Base-by-base conservation (phyloP, 2,888 invertebrate species). In the Orthosia cruda region DNA sequence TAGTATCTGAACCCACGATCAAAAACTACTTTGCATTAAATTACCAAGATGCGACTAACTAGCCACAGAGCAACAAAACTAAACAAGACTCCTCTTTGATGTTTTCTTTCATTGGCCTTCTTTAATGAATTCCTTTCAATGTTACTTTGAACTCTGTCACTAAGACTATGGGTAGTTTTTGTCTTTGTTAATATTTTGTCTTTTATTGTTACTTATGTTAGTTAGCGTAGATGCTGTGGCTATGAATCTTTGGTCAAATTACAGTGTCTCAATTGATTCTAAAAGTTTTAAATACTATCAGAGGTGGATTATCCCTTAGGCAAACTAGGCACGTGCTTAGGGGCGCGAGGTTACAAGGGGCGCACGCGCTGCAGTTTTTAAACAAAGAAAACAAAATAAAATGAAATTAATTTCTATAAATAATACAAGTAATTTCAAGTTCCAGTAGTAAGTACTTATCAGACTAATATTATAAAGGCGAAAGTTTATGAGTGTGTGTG, bases 111-210 rank as follows among this genome's bases (percentile, higher is more conserved):
- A 83, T 71, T 81, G 69, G 77, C 76, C 81, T 86, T 85, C 84
- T 83, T 77, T 75, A 87, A 87, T 85, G 54, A 81, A 89, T 84
- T 71, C 84, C 71, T 77, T 71, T 81, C 81, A 87, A 85, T 89
- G 88, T 86, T 84, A 61, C 87, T 87, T 87, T 86, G 83, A 89
- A 80, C 86, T 87, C 66, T 76, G 66, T 68, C 69, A 74, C 80
- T 86, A 77, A 66, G 66, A 58, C 71, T 71, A 32, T 59, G 16
- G 20, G 47, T 74, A 71, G 55, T 74, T 74, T 68, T 71, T 61
- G 47, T 66, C 50, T 71, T 62, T 23, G 59, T 67, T 26, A 66
- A 81, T 72, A 77, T 59, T 67, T 71, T 57, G 15, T 23, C 57
- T 71, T 68, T 68, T 50, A 57, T 54, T 20, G 4, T 13, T 47